Percentiles rank a stretch among this genome's conserved stretches.
Conservation (phyloP, 2,888 invertebrate genomes). For the Cryptus viduatorius region DNA sequence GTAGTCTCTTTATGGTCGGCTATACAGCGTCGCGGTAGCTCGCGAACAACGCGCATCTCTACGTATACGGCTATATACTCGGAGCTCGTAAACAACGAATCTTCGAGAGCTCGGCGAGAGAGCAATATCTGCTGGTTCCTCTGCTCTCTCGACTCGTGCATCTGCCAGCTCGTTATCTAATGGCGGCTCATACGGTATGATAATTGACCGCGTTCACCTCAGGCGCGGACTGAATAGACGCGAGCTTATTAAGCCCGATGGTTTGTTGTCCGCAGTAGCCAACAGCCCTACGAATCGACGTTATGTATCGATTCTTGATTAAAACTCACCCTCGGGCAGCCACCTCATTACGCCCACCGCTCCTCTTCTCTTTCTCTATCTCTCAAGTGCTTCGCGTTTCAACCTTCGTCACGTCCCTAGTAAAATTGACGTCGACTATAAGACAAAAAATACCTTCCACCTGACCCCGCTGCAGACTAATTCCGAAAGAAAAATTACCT, state of each 20-base stretch:
- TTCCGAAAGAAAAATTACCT: slow-evolving; percentile 65
- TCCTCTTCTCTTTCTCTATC: slow-evolving; percentile 38
- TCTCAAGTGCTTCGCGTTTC: slow-evolving; percentile 39
- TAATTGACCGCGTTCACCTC: slow-evolving; percentile 82
- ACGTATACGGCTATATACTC: slow-evolving; percentile 21
- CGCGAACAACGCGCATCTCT: slow-evolving; percentile 32
- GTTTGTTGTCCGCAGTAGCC: slow-evolving; percentile 79
- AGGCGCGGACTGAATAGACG: slow-evolving; percentile 79
- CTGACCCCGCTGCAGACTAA: slow-evolving; percentile 54
- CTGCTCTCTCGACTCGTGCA: slow-evolving; percentile 72
- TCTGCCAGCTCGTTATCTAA: slow-evolving; percentile 84
- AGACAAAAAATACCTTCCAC: slow-evolving; percentile 32
- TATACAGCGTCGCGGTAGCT: slow-evolving; percentile 57
- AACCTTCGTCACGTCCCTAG: slow-evolving; percentile 69
- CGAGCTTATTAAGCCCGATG: slow-evolving; percentile 80
- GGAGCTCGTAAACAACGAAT: slow-evolving; percentile 72
- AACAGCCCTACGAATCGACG: slow-evolving; percentile 77
- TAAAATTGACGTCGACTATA: slow-evolving; percentile 72
- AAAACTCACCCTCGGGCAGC: slow-evolving; percentile 81
- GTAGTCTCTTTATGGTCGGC: neutral
- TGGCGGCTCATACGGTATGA: slow-evolving; percentile 81
- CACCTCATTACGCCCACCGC: slow-evolving; percentile 80
- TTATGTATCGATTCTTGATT: slow-evolving; percentile 83
- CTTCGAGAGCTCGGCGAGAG: slow-evolving; percentile 66
- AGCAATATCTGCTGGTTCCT: slow-evolving; percentile 53